phyloP scores from a whole-genome alignment of 2,888 invertebrate species.

The Holacanthella duospinosa region DNA sequence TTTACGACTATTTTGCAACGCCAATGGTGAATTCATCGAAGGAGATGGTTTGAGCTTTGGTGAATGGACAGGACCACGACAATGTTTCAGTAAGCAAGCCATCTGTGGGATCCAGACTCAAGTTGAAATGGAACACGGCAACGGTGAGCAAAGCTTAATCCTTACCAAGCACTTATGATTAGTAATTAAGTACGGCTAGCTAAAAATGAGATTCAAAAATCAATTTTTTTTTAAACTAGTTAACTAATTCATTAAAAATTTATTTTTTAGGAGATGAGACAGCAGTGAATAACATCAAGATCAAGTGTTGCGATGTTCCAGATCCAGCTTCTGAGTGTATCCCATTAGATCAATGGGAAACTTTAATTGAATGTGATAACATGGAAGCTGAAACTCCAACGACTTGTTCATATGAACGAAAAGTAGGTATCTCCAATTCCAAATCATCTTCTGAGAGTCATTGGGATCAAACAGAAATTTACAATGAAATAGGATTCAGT shows the following conservation, averaged over 20 bases:
- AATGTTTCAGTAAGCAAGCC: conserved; percentile 22
- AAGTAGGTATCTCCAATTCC: conserved; percentile 24
- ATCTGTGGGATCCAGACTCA: conserved; percentile 30
- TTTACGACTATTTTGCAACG: conserved; percentile 19
- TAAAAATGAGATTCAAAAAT: background rate
- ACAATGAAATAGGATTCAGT: conserved; percentile 24
- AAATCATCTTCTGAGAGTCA: conserved; percentile 20
- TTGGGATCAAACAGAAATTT: conserved; percentile 16
- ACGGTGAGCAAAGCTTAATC: background rate
- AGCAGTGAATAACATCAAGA: conserved; percentile 24
- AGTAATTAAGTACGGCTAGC: no score
- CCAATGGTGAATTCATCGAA: conserved; percentile 11
- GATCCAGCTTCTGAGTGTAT: conserved; percentile 24
- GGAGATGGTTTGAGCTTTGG: conserved; percentile 28
- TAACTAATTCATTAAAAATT: background rate
- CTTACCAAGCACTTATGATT: no score
- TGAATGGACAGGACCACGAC: conserved; percentile 21
- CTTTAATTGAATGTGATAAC: conserved; percentile 32
- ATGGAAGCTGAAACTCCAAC: conserved; percentile 22
- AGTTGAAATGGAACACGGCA: conserved; percentile 16
- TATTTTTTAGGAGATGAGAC: conserved; percentile 24
- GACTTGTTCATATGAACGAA: conserved; percentile 25
- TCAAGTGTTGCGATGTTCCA: conserved; percentile 27
- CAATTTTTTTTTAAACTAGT: background rate
- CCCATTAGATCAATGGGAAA: conserved; percentile 27